Evolutionary conservation across 2,888 invertebrate genomes (phyloP).

Genomic region (Eilema sororculum): DNA sequence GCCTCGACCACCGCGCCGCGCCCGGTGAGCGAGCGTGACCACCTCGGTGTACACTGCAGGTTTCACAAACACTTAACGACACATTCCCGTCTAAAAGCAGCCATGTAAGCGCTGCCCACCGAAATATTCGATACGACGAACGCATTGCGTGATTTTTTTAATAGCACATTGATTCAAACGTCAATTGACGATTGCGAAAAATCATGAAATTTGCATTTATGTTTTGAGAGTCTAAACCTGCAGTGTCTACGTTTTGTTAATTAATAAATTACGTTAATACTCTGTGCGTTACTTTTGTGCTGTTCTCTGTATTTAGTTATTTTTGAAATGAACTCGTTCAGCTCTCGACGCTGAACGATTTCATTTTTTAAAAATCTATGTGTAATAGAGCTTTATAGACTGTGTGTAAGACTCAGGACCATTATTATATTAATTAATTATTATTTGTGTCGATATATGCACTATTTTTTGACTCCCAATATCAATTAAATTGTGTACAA

Average conservation of each 20-base stretch:
- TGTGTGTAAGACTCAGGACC: constrained; percentile 85
- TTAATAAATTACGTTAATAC: constrained; percentile 71
- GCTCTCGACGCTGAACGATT: constrained; percentile 53
- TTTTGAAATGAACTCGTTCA: constrained; percentile 67
- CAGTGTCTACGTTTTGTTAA: constrained; percentile 69
- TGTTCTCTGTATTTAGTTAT: constrained; percentile 78
- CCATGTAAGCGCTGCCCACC: constrained; percentile 44
- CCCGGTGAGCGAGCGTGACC: constrained; percentile 87
- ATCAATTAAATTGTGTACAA: constrained; percentile 66
- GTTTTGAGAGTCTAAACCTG: constrained; percentile 72
- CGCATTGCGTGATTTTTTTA: constrained; percentile 49
- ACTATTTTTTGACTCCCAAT: constrained; percentile 69
- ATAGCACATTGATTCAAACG: constrained; percentile 24
- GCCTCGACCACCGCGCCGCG: constrained; percentile 86
- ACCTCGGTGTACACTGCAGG: constrained; percentile 76
- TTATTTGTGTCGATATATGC: constrained; percentile 74
- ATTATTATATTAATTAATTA: constrained; percentile 65
- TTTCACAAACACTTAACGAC: constrained; percentile 63
- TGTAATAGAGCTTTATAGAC: constrained; percentile 83
- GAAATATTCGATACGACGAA: constrained; percentile 51
- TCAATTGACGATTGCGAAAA: constrained; percentile 48
- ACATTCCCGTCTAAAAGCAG: constrained; percentile 69
- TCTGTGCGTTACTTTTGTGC: constrained; percentile 81
- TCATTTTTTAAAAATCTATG: constrained; percentile 69
- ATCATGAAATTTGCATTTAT: constrained; percentile 73